phyloP scores from a whole-genome alignment of 2,797 vertebrate species.

The Xiphorhynchus erythropygius region DNA sequence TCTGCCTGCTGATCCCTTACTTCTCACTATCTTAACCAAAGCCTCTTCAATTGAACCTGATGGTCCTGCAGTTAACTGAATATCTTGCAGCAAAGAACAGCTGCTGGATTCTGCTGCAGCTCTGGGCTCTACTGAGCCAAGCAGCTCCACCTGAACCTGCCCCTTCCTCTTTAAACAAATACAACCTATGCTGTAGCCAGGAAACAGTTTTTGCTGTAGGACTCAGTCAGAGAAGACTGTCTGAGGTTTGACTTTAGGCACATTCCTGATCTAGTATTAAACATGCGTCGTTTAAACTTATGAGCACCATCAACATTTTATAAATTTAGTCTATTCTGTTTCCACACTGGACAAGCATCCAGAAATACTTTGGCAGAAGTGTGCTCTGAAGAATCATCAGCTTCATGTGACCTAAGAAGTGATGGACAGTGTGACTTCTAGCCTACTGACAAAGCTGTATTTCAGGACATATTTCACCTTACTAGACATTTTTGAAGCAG shows the following conservation, averaged over 20 bases:
- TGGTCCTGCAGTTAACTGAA: not conserved
- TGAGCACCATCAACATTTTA: not conserved
- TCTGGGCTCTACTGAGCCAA: not conserved
- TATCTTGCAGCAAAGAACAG: not conserved
- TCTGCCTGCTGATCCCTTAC: not conserved
- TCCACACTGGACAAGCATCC: not conserved
- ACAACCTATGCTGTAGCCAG: not conserved
- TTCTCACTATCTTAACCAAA: not conserved
- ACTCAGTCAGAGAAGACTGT: not conserved
- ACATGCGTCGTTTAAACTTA: not conserved
- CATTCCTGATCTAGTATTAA: not conserved
- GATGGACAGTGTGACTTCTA: not conserved
- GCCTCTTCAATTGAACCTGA: not conserved
- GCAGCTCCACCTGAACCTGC: not conserved
- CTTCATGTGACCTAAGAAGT: not conserved
- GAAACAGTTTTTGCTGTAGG: not conserved
- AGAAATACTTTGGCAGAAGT: not conserved
- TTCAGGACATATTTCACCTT: not conserved
- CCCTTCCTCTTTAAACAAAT: not conserved
- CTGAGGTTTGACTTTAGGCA: not conserved
- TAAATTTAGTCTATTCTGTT: not conserved
- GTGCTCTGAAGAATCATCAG: not conserved
- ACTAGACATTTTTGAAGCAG: not conserved
- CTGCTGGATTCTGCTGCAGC: not conserved
- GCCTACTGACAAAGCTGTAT: not conserved